Base-by-base conservation (phyloP, 2,113 vertebrate genomes). In the Hemiscyllium ocellatum region DNA sequence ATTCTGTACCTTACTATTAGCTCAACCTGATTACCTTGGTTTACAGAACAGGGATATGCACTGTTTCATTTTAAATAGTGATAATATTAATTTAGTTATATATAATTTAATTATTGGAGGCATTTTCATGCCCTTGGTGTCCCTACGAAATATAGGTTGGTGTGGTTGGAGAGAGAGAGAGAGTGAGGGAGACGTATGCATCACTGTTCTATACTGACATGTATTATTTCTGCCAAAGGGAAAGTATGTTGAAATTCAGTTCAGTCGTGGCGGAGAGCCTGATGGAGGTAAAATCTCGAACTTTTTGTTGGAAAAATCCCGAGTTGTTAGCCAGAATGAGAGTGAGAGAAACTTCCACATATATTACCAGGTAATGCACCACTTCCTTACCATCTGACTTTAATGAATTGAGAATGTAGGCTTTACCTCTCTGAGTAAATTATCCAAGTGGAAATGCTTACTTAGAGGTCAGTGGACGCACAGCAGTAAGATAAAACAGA, bases 211-310 rank as follows among this genome's bases (percentile, higher is more conserved):
- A 5, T 22, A 26, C 66, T 70, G 61, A 90, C 22, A 6, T 94
- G 37, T 52, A 29, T 72, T 33, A 94, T 95, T 72, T 95, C 52
- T 95, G 0, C 29, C 3, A 42, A 97, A 99, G 99, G 99, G 99
- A 66, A 99, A 99, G 96, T 99, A 99, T 96, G 99, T 99, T 33
- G 99, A 99, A 97, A 99, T 99, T 97, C 99, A 99, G 97, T 99
- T 99, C 97, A 99, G 99, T 97, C 98, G 98, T 4, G 99, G 99
- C 0, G 99, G 99, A 0, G 99, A 99, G 96, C 99, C 99, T 0
- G 99, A 99, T 0, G 99, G 99, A 0, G 99, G 99, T 2, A 99
- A 98, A 97, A 99, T 99, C 96, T 99, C 98, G 96, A 99, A 99
- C 97, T 99, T 99, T 96, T 97, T 99, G 95, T 97, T 99, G 96